Evolutionary conservation across 1,140 invertebrate species (phyloP), one percentile per base, ranked within the genome.

Genomic region (Trachymyrmex septentrionalis): DNA sequence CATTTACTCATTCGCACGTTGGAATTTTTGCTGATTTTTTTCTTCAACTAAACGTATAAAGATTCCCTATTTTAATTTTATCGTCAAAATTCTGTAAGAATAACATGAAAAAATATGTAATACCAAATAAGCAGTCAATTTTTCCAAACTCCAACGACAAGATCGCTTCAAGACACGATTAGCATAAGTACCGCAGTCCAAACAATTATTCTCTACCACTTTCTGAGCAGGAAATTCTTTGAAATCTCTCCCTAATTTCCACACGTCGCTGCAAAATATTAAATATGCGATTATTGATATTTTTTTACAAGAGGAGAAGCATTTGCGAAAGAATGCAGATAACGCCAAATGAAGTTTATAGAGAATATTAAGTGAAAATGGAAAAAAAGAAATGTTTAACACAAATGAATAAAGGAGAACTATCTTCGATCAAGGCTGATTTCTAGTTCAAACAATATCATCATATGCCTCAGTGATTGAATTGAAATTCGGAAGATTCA

Each of bases 181-280:
- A 30, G 96, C 96, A 91, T 96, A 95, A 16, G 95, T 92, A 30
- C 96, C 96, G 82, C 96, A 94, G 88, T 97, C 97, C 24, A 97
- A 85, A 80, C 96, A 96, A 93, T 96, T 97, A 30, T 95, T 95
- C 59, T 96, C 93, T 14, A 97, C 95, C 30, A 96, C 95, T 84
- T 92, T 88, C 27, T 86, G 71, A 3, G 95, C 93, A 88, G 96
- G 95, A 80, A 96, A 95, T 86, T 96, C 96, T 16, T 93, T 93
- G 90, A 97, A 97, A 92, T 97, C 96, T 86, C 96, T 94, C 12
- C 95, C 94, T 63, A 97, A 85, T 93, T 97, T 97, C 88, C 96
- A 95, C 44, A 97, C 92, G 91, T 97, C 97, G 88, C 96, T 97
- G 72, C 81, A 95, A 95, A 91, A 69, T 48, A 86, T 80, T 61